A percentile compares a stretch with the other conserved stretches of the same genome.
Conservation (phyloP, 2,113 vertebrate species). For the Mirza zaza region DNA sequence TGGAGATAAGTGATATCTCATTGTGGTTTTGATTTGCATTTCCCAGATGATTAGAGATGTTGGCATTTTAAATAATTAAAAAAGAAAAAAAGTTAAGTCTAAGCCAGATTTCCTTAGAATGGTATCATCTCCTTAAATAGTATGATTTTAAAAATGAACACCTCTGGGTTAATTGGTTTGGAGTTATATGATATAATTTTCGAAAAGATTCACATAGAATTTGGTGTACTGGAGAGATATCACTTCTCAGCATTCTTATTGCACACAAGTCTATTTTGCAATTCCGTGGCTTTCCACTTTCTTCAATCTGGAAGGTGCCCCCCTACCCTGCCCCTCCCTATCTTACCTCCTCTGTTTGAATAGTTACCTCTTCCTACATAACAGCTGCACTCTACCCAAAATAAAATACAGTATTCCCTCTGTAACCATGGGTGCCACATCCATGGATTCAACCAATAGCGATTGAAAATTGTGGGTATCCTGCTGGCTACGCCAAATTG, state of each 20-base stretch:
- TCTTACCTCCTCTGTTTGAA: not conserved
- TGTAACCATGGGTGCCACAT: not conserved
- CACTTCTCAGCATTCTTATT: not conserved
- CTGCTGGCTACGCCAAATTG: too few species aligned
- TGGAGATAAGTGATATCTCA: too few species aligned
- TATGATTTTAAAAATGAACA: not conserved
- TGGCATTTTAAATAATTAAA: not conserved
- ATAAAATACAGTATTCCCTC: not conserved
- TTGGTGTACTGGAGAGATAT: not conserved
- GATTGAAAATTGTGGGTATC: not conserved
- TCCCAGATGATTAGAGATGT: too few species aligned
- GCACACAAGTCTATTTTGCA: not conserved
- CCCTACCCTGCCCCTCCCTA: not conserved
- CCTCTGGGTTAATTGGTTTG: constrained; percentile 1
- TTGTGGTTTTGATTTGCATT: too few species aligned
- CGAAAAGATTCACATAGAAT: not conserved
- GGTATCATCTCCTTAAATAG: not conserved
- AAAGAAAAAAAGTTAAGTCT: not conserved
- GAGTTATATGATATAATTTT: not conserved
- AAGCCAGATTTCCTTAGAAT: not conserved
- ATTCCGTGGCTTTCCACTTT: not conserved
- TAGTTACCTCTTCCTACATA: not conserved
- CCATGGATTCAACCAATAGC: not conserved
- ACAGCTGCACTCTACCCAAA: not conserved
- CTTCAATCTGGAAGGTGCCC: not conserved